Percentiles rank a stretch among this genome's conserved stretches.
phyloP scores from a whole-genome alignment of 1,140 invertebrate genomes.

The Myzus persicae region DNA sequence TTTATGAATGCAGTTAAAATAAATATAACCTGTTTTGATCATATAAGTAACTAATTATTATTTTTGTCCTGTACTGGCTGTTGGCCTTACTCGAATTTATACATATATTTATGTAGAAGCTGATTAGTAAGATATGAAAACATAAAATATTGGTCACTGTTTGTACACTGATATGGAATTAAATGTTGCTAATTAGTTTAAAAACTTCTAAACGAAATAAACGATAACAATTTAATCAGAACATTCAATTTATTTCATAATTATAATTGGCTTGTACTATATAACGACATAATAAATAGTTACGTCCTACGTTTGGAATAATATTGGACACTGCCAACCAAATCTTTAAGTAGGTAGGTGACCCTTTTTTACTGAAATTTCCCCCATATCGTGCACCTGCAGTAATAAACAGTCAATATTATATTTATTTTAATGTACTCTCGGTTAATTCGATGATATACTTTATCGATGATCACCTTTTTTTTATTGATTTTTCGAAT shows the following conservation, averaged over 20 bases:
- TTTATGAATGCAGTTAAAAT: not conserved
- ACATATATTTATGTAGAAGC: not conserved
- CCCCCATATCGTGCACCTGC: not conserved
- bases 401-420: not conserved
- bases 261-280: not conserved
- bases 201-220: not conserved
- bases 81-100: not conserved
- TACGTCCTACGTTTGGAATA: not conserved
- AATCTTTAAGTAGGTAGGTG: not conserved
- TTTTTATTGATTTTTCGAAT: not conserved
- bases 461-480: not conserved
- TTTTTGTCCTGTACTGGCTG: not conserved
- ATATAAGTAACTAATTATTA: slow-evolving; percentile 11
- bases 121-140: not conserved
- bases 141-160: not conserved
- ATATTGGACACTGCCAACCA: not conserved
- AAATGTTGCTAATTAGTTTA: not conserved
- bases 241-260: not conserved
- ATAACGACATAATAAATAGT: not conserved
- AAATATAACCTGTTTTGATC: slow-evolving; percentile 12
- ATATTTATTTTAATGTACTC: not conserved
- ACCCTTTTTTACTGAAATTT: not conserved
- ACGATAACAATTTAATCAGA: not conserved
- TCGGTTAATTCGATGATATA: not conserved
- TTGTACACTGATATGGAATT: not conserved